Percentiles rank a stretch among this genome's conserved stretches.
Conservation (phyloP, 2,888 invertebrate species). For the Metalampra italica region DNA sequence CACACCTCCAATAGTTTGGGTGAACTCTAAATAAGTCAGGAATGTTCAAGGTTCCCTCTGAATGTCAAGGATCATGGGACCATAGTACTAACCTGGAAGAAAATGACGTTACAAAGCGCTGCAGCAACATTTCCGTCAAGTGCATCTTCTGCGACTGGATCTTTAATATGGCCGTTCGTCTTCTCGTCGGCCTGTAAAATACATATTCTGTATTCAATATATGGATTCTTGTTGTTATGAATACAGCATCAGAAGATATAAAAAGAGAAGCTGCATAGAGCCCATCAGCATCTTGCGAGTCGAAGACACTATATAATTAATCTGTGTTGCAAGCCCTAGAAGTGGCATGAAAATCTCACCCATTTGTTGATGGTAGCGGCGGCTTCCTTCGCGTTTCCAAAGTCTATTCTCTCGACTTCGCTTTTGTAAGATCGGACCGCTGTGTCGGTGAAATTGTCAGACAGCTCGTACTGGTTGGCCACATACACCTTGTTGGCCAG, state of each 20-base stretch:
- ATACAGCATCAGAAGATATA: too few relatives aligned
- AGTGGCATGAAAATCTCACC: conserved; percentile 21
- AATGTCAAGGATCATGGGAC: too few relatives aligned
- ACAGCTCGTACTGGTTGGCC: conserved; percentile 20
- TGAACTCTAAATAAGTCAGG: too few relatives aligned
- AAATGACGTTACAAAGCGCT: conserved; percentile 45
- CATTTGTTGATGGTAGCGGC: conserved; percentile 26
- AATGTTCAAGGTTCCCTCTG: too few relatives aligned
- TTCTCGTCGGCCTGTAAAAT: conserved; percentile 34
- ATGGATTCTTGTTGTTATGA: neutral
- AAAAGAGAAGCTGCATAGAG: too few relatives aligned
- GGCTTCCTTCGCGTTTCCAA: conserved; percentile 23
- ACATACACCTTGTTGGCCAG: conserved; percentile 45
- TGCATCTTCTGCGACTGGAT: conserved; percentile 24
- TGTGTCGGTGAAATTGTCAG: conserved; percentile 22
- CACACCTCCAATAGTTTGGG: too few relatives aligned
- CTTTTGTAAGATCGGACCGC: conserved; percentile 26
- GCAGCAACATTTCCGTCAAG: conserved; percentile 23
- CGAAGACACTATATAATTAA: too few relatives aligned
- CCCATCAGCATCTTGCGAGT: too few relatives aligned
- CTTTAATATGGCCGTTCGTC: conserved; percentile 39
- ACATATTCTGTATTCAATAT: neutral
- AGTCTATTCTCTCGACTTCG: conserved; percentile 34
- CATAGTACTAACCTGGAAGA: conserved; percentile 22
- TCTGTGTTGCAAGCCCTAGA: too few relatives aligned